phyloP scores from a whole-genome alignment of 2,797 vertebrate species.

The Ctenochaetus hawaiiensis region DNA sequence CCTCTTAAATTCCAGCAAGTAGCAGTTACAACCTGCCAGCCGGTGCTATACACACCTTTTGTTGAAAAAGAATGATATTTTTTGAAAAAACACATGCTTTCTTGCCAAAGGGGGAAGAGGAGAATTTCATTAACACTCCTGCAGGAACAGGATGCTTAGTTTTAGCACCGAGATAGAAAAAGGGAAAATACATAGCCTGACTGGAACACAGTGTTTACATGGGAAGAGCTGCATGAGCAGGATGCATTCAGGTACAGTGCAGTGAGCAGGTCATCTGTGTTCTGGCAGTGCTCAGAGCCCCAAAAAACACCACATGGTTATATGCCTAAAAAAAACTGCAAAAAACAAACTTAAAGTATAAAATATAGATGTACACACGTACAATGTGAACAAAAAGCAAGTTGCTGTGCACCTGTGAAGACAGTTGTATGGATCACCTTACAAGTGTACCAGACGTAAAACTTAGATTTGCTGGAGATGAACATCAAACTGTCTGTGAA shows the following conservation, averaged over 20 bases:
- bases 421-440: too few relatives aligned
- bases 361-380: neutral
- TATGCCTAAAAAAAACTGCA: neutral
- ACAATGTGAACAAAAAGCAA: neutral
- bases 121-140: conserved; percentile 7
- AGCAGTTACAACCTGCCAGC: neutral
- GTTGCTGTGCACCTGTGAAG: too few relatives aligned
- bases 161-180: conserved; percentile 1
- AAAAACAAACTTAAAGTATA: too few relatives aligned
- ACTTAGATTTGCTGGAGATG: too few relatives aligned
- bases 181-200: neutral
- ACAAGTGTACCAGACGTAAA: too few relatives aligned
- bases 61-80: neutral
- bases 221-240: neutral
- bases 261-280: neutral
- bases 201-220: neutral
- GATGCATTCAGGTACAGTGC: neutral
- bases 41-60: neutral
- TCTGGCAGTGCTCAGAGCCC: neutral
- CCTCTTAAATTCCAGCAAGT: conserved; percentile 6
- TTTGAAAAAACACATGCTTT: neutral
- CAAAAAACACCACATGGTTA: neutral
- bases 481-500: neutral
- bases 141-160: neutral
- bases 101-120: neutral